Percentiles rank a stretch among this genome's conserved stretches.
Conservation (phyloP, 2,113 vertebrate species). For the Salvator merianae region DNA sequence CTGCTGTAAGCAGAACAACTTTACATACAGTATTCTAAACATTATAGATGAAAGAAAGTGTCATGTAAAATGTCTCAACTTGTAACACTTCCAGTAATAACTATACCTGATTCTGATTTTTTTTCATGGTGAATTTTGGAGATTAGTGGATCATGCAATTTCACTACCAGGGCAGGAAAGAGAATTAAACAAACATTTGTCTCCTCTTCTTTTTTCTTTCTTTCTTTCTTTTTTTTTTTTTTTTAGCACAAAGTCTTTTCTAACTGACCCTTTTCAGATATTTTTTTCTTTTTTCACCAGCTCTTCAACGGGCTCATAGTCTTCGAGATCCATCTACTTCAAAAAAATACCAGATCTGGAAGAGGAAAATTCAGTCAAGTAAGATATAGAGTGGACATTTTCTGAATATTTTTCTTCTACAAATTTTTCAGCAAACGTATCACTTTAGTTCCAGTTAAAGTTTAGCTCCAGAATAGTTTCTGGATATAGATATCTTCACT, state of each 20-base stretch:
- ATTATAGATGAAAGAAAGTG: background rate
- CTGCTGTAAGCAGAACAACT: background rate
- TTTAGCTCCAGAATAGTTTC: background rate
- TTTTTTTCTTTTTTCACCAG: slow-evolving; percentile 48
- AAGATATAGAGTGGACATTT: slow-evolving; percentile 41
- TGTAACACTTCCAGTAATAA: background rate
- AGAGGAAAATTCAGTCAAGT: slow-evolving; percentile 74
- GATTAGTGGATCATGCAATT: background rate
- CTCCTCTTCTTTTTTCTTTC: background rate
- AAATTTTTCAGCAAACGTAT: background rate
- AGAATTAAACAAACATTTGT: background rate
- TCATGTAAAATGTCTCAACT: background rate
- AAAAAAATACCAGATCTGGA: slow-evolving; percentile 73
- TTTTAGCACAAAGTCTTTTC: background rate
- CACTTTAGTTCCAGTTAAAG: background rate
- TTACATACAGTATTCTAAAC: background rate
- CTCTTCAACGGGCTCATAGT: slow-evolving; percentile 66
- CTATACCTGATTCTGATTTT: too few relatives aligned
- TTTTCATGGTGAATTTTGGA: background rate
- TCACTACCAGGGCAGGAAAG: background rate
- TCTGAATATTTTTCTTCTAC: background rate
- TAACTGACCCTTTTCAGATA: accelerated
- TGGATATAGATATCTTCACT: background rate
- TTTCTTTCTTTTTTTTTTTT: too few relatives aligned
- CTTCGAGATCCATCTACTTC: slow-evolving; percentile 51